These are phyloP conservation scores for Pantherophis alleghaniensis DNA, from an alignment of 2,797 vertebrate species.

Conservation along the genomic window DNA sequence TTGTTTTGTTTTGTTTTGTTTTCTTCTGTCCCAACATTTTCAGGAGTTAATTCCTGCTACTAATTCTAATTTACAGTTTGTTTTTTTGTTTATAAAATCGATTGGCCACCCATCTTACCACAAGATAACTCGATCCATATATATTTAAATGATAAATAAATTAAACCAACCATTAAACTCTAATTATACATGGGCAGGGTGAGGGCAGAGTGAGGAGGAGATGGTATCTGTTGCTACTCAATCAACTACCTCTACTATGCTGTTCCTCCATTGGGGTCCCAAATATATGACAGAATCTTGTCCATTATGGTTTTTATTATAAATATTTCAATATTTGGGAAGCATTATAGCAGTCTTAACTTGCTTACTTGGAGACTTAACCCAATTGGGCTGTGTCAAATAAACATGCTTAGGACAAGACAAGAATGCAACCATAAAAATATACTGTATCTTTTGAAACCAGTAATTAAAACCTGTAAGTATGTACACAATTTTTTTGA, in stretches of 20 bases:
- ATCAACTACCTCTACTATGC: neutral
- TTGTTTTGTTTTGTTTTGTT: neutral
- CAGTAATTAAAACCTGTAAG: neutral
- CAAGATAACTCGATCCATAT: neutral
- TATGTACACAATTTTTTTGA: neutral
- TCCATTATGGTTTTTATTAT: constrained; percentile 6
- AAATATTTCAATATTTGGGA: constrained; percentile 28
- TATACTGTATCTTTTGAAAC: neutral
- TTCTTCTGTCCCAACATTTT: neutral
- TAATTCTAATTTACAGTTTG: neutral
- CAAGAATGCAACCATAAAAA: neutral
- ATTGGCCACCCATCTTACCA: neutral
- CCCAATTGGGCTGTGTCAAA: neutral
- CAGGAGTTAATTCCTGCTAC: neutral
- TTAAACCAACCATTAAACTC: neutral
- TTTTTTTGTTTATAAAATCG: neutral
- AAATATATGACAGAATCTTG: neutral
- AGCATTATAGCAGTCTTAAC: constrained; percentile 20
- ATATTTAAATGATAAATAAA: neutral
- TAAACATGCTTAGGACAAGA: neutral
- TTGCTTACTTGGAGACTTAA: constrained; percentile 11
- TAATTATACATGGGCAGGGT: neutral
- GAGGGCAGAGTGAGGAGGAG: neutral
- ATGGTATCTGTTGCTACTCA: neutral
- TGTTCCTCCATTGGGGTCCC: neutral